Evolutionary conservation across 2,113 vertebrate genomes (phyloP).

Genomic region (Oryzias melastigma): DNA sequence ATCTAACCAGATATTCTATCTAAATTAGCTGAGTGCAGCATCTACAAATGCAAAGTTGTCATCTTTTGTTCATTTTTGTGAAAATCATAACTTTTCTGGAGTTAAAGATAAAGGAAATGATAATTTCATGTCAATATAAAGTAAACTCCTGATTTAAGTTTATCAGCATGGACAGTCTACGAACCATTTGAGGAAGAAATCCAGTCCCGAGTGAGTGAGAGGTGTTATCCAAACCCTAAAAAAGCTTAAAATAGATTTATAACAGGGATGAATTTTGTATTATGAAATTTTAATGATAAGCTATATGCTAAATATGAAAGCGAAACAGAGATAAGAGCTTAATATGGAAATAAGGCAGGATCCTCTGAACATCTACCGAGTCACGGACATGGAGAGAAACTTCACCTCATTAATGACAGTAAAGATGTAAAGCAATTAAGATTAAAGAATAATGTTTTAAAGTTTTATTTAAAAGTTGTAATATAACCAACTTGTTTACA

Average conservation of each 20-base stretch:
- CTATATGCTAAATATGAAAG: conserved; percentile 19
- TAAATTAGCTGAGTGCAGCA: too few species aligned
- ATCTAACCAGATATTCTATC: too few species aligned
- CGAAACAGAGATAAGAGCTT: conserved; percentile 10
- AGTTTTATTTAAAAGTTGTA: conserved; percentile 2
- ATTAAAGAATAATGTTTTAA: conserved; percentile 6
- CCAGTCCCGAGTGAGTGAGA: too few species aligned
- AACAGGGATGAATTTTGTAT: conserved; percentile 1
- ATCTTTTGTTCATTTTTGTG: too few species aligned
- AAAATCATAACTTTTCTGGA: too few species aligned
- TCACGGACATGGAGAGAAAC: conserved; percentile 15
- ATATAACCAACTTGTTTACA: not conserved
- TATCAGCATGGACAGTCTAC: too few species aligned
- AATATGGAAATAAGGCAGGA: conserved; percentile 18
- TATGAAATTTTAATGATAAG: conserved; percentile 26
- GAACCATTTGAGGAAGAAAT: too few species aligned
- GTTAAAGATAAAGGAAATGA: too few species aligned
- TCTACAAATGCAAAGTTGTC: too few species aligned
- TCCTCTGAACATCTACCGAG: conserved; percentile 5
- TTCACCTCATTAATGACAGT: not conserved
- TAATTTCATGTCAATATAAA: too few species aligned
- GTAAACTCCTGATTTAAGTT: too few species aligned
- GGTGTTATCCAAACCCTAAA: too few species aligned
- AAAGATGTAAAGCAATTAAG: conserved; percentile 12
- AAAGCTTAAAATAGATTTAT: conserved; percentile 10